Evolutionary conservation across 2,797 vertebrate genomes (phyloP).

Genomic region (Linurgus olivaceus): DNA sequence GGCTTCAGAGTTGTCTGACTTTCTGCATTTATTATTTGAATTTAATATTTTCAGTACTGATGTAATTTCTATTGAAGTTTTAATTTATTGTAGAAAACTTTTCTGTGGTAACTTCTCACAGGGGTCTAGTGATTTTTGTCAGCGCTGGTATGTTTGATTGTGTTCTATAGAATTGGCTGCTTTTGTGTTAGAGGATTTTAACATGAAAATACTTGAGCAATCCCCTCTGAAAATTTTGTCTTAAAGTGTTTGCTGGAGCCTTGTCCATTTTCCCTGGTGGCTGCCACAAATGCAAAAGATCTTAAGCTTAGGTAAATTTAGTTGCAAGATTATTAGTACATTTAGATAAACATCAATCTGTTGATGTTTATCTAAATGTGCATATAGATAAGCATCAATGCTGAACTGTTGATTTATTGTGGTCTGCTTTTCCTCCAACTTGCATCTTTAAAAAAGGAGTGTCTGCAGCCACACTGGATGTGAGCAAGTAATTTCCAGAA

Average conservation of each 20-base stretch:
- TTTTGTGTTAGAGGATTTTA: neutral
- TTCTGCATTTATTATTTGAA: neutral
- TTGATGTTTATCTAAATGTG: neutral
- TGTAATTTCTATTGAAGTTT: neutral
- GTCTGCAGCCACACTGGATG: neutral
- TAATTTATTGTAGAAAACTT: neutral
- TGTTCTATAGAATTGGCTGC: neutral
- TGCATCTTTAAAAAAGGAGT: neutral
- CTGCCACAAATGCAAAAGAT: neutral
- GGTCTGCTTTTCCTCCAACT: neutral
- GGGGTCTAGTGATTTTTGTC: neutral
- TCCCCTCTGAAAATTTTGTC: neutral
- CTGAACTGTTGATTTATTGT: neutral
- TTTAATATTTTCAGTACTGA: neutral
- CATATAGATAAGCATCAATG: neutral
- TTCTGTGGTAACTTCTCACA: neutral
- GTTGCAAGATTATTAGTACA: neutral
- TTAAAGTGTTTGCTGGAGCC: neutral
- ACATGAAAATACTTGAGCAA: neutral
- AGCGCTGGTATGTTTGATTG: neutral
- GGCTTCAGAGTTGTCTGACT: neutral
- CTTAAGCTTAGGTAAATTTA: neutral
- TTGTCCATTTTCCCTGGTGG: neutral
- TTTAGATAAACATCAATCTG: neutral
- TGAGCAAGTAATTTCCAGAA: neutral